Evolutionary conservation across 2,113 vertebrate species (phyloP).

Genomic region (Erpornis zantholeuca): DNA sequence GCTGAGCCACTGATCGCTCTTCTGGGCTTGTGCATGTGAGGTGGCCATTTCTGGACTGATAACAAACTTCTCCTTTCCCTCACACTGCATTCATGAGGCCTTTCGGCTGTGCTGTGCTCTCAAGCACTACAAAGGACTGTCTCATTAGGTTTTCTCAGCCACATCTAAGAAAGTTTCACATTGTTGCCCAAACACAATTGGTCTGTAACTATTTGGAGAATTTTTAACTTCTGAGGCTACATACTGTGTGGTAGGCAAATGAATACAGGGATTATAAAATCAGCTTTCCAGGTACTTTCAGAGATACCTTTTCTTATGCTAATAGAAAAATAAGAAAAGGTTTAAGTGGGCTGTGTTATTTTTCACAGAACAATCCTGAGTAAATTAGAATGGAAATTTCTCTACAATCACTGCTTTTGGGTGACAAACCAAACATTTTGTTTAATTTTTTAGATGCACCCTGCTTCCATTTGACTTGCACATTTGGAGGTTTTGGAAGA

Average conservation of each 20-base stretch:
- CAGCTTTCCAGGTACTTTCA: not conserved
- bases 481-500: not conserved
- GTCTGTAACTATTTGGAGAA: not conserved
- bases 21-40: not conserved
- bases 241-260: not conserved
- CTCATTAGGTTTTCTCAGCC: not conserved
- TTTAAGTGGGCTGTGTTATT: not conserved
- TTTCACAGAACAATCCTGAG: not conserved
- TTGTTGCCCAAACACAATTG: not conserved
- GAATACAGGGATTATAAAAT: conserved; percentile 29
- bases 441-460: not conserved
- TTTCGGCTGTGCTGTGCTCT: not conserved
- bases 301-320: not conserved
- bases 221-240: not conserved
- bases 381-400: conserved; percentile 29
- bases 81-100: not conserved
- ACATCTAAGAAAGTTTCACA: not conserved
- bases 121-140: not conserved
- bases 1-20: not conserved
- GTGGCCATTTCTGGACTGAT: not conserved
- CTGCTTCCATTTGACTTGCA: not conserved
- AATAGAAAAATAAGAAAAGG: conserved; percentile 4
- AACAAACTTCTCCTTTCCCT: not conserved
- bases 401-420: not conserved
- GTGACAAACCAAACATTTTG: not conserved